phyloP scores from a whole-genome alignment of 2,797 vertebrate genomes.

The Furcifer pardalis region DNA sequence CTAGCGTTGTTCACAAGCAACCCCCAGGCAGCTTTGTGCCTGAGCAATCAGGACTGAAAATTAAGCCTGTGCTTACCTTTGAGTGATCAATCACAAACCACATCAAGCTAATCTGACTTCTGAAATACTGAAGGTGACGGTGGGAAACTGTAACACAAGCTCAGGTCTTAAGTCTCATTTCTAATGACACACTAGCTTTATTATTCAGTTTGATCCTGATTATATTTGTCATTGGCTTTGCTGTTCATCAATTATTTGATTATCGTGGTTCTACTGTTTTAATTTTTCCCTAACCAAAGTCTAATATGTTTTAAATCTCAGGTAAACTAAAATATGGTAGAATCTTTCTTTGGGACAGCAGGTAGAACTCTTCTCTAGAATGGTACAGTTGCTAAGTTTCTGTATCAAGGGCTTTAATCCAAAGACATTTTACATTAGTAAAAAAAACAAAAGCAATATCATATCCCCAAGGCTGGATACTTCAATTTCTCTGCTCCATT shows the following conservation, averaged over 20 bases:
- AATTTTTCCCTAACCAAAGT: not conserved
- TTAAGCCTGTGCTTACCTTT: too few species aligned
- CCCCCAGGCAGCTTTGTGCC: too few species aligned
- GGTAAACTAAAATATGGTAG: not conserved
- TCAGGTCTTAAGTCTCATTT: too few species aligned
- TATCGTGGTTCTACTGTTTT: not conserved
- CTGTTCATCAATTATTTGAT: not conserved
- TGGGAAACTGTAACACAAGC: too few species aligned
- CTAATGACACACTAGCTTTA: too few species aligned
- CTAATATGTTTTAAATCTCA: not conserved
- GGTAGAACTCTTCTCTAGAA: not conserved
- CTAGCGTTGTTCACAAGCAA: too few species aligned
- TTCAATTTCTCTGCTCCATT: not conserved
- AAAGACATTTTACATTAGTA: not conserved
- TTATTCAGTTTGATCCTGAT: not conserved
- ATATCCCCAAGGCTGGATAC: not conserved
- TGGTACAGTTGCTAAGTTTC: not conserved
- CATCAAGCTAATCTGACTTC: too few species aligned
- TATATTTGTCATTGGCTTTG: not conserved
- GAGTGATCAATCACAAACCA: too few species aligned
- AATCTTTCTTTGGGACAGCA: not conserved
- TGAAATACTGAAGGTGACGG: too few species aligned
- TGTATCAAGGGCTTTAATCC: not conserved
- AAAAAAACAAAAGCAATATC: not conserved
- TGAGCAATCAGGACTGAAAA: too few species aligned